Evolutionary conservation across 2,113 vertebrate genomes (phyloP), one percentile per base, ranked within the genome.

Genomic region (Amia ocellicauda): DNA sequence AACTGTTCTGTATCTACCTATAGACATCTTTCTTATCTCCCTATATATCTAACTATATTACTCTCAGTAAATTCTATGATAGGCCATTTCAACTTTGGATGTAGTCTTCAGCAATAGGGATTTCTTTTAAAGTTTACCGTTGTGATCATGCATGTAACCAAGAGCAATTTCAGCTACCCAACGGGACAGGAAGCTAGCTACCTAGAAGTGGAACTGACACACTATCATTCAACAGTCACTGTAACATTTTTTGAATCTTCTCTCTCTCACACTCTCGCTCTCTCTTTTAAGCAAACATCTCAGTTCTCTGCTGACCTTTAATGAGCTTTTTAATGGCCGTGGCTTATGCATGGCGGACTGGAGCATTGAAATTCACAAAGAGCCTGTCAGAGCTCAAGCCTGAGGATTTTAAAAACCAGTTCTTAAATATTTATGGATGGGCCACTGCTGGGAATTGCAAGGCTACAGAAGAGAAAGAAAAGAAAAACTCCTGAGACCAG

Each of bases 361-460:
- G 10, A 26, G 20, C n/a, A 53, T 53, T 1, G 23, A 53, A n/a
- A 53, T 53, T 23, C 51, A 53, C 16, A 22, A 1, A 53, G 4
- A 8, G 51, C 4, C 51, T 53, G 8, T 2, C 51, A 3, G 51
- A 11, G 24, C 24, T 7, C 51, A 53, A 23, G 2, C 3, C 4
- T 8, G 43, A 47, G 43, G 43, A 17, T 47, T 53, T 53, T 53
- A 26, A 53, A 53, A 53, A 53, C 20, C 9, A 11, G 7, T 53
- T 53, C 51, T 53, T 53, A 53, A 53, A 53, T 53, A 53, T 53
- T 22, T 26, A 53, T 53, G 51, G 4, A 8, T 26, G 10, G 20
- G 51, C 20, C 8, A 13, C 51, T 22, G 51, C 20, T 36, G 20
- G 20, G 10, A 53, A 53, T 24, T 1, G 7, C 20, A 14, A 20